Conservation (phyloP, 2,113 vertebrate genomes). For the Trogon melanurus region DNA sequence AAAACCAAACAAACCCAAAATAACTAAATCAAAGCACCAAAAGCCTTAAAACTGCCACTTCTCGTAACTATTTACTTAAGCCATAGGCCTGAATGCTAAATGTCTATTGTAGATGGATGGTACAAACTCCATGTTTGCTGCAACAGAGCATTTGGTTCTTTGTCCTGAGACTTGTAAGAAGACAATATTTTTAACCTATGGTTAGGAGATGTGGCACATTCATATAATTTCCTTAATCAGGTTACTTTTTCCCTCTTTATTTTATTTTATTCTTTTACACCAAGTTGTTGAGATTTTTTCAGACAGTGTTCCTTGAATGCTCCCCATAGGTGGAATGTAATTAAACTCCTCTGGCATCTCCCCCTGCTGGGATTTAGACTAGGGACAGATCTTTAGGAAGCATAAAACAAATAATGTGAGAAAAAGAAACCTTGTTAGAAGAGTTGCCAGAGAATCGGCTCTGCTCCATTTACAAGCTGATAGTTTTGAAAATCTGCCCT, state of each 20-base stretch:
- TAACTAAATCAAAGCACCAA: background rate
- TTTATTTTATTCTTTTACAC: background rate
- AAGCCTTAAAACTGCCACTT: conserved; percentile 40
- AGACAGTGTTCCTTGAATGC: conserved; percentile 50
- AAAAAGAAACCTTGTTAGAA: conserved; percentile 50
- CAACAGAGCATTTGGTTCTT: background rate
- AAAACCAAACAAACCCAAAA: background rate
- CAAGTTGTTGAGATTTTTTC: conserved; percentile 29
- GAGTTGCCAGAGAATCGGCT: conserved; percentile 15
- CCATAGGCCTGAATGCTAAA: background rate
- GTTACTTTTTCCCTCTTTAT: background rate
- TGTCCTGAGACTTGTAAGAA: conserved; percentile 25
- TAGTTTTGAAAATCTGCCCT: conserved; percentile 45
- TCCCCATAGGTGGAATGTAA: conserved; percentile 72
- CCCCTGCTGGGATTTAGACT: conserved; percentile 63
- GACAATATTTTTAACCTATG: background rate
- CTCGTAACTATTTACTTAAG: conserved; percentile 61
- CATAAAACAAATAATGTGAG: conserved; percentile 53
- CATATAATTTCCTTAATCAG: conserved; percentile 45
- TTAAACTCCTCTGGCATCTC: conserved; percentile 67
- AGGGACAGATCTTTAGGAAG: conserved; percentile 57
- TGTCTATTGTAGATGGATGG: conserved; percentile 1
- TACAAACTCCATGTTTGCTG: conserved; percentile 9
- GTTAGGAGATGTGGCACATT: background rate
- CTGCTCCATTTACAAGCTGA: conserved; percentile 43